Evolutionary conservation across 92 coral and sea anemone species (phyloP).

Genomic region (Epizoanthus fatuus): DNA sequence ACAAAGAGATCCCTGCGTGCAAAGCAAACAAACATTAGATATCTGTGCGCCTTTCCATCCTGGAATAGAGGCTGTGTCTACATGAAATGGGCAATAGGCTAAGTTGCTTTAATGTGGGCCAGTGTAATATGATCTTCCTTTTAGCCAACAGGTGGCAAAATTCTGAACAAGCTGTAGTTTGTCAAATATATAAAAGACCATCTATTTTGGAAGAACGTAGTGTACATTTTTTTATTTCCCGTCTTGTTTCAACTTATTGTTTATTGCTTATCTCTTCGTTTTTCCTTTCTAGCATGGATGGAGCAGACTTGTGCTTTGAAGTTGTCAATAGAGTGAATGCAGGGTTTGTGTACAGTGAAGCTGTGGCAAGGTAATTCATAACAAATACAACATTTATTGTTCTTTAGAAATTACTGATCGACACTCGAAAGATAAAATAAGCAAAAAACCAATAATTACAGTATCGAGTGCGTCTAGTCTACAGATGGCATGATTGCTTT

Average conservation of each 20-base stretch:
- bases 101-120: too few relatives aligned
- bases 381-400: neutral
- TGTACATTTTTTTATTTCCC: too few relatives aligned
- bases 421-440: slow-evolving; percentile 4
- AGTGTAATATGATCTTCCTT: too few relatives aligned
- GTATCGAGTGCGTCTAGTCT: neutral
- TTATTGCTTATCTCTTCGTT: neutral
- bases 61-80: too few relatives aligned
- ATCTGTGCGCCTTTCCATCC: too few relatives aligned
- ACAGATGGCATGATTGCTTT: neutral
- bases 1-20: too few relatives aligned
- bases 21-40: too few relatives aligned
- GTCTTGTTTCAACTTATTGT: too few relatives aligned
- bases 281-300: slow-evolving; percentile 87
- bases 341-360: slow-evolving; percentile 99
- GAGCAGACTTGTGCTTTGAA: slow-evolving; percentile 99
- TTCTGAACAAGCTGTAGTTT: neutral
- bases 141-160: too few relatives aligned
- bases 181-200: too few relatives aligned
- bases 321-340: slow-evolving; percentile 99
- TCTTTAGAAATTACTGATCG: slow-evolving; percentile 27
- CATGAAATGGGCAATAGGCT: too few relatives aligned
- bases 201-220: too few relatives aligned
- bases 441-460: neutral
- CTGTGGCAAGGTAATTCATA: slow-evolving; percentile 92